Evolutionary conservation across 2,797 vertebrate genomes (phyloP).

Genomic region (Antrozous pallidus): DNA sequence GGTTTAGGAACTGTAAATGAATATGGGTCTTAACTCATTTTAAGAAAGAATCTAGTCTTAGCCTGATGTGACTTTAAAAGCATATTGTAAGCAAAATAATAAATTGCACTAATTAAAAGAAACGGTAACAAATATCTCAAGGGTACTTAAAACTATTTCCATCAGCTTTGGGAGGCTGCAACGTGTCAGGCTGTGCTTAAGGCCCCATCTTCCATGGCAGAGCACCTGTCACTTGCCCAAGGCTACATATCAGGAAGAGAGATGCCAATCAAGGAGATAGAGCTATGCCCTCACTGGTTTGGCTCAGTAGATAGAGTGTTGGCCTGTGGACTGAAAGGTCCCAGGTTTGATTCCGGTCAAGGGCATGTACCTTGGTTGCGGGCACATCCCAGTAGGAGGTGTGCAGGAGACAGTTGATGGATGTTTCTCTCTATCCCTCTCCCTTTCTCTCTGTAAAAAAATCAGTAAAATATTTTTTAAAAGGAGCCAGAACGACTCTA

Average conservation of each 20-base stretch:
- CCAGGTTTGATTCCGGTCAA: too few relatives aligned
- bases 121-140: not conserved
- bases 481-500: not conserved
- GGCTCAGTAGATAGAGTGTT: too few relatives aligned
- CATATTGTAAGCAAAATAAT: slow-evolving; percentile 14
- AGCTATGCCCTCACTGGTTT: too few relatives aligned
- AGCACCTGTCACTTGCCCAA: not conserved
- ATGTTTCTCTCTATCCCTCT: too few relatives aligned
- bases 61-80: not conserved
- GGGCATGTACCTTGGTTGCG: too few relatives aligned
- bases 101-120: not conserved
- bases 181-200: not conserved
- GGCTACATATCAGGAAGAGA: not conserved
- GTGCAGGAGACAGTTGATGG: too few relatives aligned
- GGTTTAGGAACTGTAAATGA: not conserved
- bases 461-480: too few relatives aligned
- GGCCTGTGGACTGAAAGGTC: too few relatives aligned
- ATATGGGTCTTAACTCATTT: not conserved
- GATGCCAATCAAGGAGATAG: not conserved
- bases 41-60: slow-evolving; percentile 12
- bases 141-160: not conserved
- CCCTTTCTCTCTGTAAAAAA: too few relatives aligned
- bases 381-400: too few relatives aligned
- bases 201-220: not conserved
- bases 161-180: not conserved